Evolutionary conservation across 2,888 invertebrate genomes (phyloP).

Genomic region (Punctoribates punctum): DNA sequence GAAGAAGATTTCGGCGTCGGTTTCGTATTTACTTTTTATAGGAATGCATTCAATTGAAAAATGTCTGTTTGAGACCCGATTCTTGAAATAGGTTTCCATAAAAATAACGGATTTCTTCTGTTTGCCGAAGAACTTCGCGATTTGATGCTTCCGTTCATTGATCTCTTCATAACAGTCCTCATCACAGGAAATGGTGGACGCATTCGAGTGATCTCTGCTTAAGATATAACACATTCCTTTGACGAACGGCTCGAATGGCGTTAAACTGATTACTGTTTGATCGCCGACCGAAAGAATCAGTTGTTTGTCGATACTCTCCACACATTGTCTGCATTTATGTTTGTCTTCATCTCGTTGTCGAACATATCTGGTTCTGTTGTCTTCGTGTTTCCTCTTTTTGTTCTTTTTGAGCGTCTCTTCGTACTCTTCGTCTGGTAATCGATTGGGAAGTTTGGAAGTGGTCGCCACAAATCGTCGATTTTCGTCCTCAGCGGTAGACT

Average conservation of each 20-base stretch:
- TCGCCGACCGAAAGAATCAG: conserved; percentile 74
- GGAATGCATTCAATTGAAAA: conserved; percentile 76
- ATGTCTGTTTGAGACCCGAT: conserved; percentile 32
- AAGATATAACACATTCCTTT: conserved; percentile 37
- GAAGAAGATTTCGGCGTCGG: conserved; percentile 90
- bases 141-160: conserved; percentile 18
- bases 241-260: conserved; percentile 39
- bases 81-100: conserved; percentile 41
- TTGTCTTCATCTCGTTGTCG: conserved; percentile 48
- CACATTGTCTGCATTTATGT: conserved; percentile 68
- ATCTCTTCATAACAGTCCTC: conserved; percentile 39
- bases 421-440: conserved; percentile 39
- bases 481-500: conserved; percentile 31
- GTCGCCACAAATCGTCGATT: conserved; percentile 35
- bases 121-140: conserved; percentile 21
- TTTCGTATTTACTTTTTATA: conserved; percentile 73
- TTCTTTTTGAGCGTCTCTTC: conserved; percentile 34
- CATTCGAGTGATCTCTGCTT: conserved; percentile 19
- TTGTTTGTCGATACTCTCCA: conserved; percentile 80
- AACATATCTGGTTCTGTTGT: background rate
- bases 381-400: background rate
- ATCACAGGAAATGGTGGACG: conserved; percentile 26
- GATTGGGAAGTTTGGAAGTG: conserved; percentile 25
- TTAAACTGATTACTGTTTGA: conserved; percentile 58
- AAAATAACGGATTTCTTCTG: conserved; percentile 11